Base-by-base conservation (phyloP, 1,140 invertebrate genomes). In the Eumeta japonica region DNA sequence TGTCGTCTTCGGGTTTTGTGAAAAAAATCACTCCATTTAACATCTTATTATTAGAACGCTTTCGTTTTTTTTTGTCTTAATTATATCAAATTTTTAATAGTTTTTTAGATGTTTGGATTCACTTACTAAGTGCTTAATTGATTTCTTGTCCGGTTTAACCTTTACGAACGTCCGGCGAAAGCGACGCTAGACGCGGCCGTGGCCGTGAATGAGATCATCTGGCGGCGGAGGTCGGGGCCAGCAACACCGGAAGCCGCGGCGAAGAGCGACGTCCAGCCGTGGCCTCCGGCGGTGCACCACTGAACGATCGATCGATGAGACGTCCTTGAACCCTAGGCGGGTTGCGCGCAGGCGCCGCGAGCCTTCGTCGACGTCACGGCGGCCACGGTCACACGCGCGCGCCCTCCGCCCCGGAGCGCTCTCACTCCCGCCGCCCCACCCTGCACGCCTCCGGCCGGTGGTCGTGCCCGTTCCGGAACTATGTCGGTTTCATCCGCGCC, bases 301-400 rank as follows among this genome's bases (percentile, higher is more conserved):
- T 62, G 47, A 24, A 24, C 44, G 33, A 15, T 34, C 45, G 63
- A 63, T 73, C 63, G 61, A 73, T 73, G 53, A 24, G 27, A 16
- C 50, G 58, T 54, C 65, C 65, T 63, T 73, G 68, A 70, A 66
- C 65, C 48, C 35, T 34, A 10, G 5, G 7, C 11, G 11, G n/a
- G 41, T 18, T 46, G 54, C 31, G 31, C 65, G 63, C 65, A 62
- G 40, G 67, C 63, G 62, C 46, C 41, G 29, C 34, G 37, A 54
- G 55, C 54, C 50, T 51, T 48, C 55, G 42, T n/a, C 5, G 46
- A 67, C 58, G 65, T 72, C 67, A 72, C 55, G 31, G 52, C 57
- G 63, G 52, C 65, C 67, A 60, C 62, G 63, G 60, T 60, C 62
- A 59, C 58, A 62, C 51, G 34, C 55, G 48, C 57, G 48, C 43